Base-by-base conservation (phyloP, 2,888 invertebrate genomes). In the Cephus rjabovi region DNA sequence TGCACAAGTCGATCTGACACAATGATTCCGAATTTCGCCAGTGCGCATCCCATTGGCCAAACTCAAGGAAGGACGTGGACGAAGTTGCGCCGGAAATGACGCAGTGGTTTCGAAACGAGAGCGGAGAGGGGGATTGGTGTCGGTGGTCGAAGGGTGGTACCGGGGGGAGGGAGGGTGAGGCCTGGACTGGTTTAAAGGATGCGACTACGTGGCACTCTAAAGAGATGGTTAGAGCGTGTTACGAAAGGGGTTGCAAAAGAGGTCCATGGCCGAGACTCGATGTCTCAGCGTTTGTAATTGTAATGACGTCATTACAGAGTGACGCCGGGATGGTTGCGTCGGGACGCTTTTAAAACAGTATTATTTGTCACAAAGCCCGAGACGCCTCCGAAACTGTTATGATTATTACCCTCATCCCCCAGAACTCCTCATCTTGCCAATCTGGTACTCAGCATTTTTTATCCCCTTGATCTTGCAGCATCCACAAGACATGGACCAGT, bases 251-350 rank as follows among this genome's bases (percentile, higher is more conserved):
- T 73, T 34, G 77, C 75, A 76, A 76, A 76, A 76, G 77, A 56
- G 81, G 77, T 76, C 76, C 80, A 77, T 75, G 77, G 76, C 80
- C 80, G 78, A 83, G 81, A 78, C 81, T 74, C 79, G 76, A 79
- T 81, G 84, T 80, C 84, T 81, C 80, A 81, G 80, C 81, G 82
- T 83, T 85, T 83, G 84, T 86, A 86, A 86, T 84, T 86, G 83
- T 87, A 86, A 87, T 83, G 85, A 84, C 85, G 83, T 86, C 87
- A 82, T 86, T 87, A 86, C 56, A 23, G 23, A 23, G 23, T 56
- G 23, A 56, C 15, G 56, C 56, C 56, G 84, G 85, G 82, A 83
- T 73, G 33, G 33, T 70, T 34, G 69, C 23, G 35, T 35, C 75
- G 37, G 69, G 76, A 68, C 70, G 76, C 69, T 80, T 76, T 68